Percentiles rank a stretch among this genome's conserved stretches.
These are phyloP conservation scores for Chloroclysta siterata DNA, from an alignment of 2,888 invertebrate species.

Conservation along the genomic window DNA sequence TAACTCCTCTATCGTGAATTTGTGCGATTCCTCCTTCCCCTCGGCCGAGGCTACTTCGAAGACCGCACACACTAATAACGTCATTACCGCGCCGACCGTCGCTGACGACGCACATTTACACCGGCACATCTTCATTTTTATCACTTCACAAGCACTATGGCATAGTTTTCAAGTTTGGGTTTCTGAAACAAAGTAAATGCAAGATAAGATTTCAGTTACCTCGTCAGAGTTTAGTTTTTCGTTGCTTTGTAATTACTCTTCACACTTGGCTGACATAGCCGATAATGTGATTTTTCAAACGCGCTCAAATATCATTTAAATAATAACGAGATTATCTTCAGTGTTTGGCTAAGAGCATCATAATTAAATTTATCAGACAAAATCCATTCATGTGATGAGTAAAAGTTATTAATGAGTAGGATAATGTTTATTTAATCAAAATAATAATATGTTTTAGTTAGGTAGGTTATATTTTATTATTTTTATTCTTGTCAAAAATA, in stretches of 20 bases:
- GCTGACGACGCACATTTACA: constrained; percentile 56
- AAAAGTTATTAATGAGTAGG: too few species aligned
- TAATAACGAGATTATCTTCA: constrained; percentile 6
- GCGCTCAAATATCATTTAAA: not conserved
- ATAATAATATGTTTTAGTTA: too few species aligned
- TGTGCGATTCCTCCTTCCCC: constrained; percentile 71
- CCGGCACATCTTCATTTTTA: constrained; percentile 60
- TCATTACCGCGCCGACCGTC: constrained; percentile 61
- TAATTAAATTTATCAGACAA: not conserved
- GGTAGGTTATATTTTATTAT: too few species aligned
- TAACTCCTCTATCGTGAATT: constrained; percentile 89
- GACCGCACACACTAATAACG: constrained; percentile 56
- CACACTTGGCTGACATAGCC: not conserved
- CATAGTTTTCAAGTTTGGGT: constrained; percentile 58
- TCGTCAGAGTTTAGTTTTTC: not conserved
- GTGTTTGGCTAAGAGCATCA: not conserved
- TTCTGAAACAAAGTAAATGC: constrained; percentile 70
- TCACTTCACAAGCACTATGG: constrained; percentile 60
- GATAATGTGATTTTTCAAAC: not conserved
- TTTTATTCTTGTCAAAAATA: too few species aligned
- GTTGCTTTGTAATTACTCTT: not conserved
- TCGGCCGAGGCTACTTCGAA: constrained; percentile 58
- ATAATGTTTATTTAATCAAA: too few species aligned
- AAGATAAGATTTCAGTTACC: not conserved
- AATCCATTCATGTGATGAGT: too few species aligned